Evolutionary conservation across 2,797 vertebrate genomes (phyloP), one percentile per base, ranked within the genome.

Genomic region (Lophius americanus): DNA sequence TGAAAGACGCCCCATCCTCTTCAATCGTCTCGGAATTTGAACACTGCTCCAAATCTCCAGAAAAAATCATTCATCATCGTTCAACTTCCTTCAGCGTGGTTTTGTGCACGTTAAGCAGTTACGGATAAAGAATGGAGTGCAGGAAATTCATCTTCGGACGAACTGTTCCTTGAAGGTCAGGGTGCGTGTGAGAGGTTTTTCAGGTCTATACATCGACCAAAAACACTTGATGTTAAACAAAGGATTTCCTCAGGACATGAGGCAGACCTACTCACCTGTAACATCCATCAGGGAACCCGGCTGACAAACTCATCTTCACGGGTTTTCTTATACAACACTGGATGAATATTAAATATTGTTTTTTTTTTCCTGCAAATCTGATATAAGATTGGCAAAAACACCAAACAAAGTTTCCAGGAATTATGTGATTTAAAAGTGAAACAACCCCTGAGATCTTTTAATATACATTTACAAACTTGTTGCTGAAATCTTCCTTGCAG

Each of bases 191-290:
- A 41, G 67, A 12, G 58, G 9, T 51, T 43, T 50, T 79, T 51
- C 50, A 46, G 33, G 52, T 73, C 74, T 71, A 60, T 70, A 65
- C 49, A 62, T 56, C 60, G 75, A 73, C 14, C 41, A 73, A 88
- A 46, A 85, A 88, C 70, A 81, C 79, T 78, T 72, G 5, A 75
- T 70, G 42, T 75, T 57, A 81, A 88, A 92, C 87, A 91, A 78
- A 89, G 90, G 89, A 92, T 91, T 87, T 93, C 91, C 91, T 89
- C 76, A 64, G 73, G 65, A 70, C 69, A 64, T 51, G 62, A 71
- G 81, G 60, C 61, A 68, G 70, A 64, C 73, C 64, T 12, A 39
- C 67, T 81, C 78, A 91, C 86, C 85, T 89, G 87, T 65, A 68
- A 55, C 76, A 77, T 82, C 64, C 59, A 79, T 76, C 68, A 77